Conservation (phyloP, 2,888 invertebrate species). For the Phaedon cochleariae region DNA sequence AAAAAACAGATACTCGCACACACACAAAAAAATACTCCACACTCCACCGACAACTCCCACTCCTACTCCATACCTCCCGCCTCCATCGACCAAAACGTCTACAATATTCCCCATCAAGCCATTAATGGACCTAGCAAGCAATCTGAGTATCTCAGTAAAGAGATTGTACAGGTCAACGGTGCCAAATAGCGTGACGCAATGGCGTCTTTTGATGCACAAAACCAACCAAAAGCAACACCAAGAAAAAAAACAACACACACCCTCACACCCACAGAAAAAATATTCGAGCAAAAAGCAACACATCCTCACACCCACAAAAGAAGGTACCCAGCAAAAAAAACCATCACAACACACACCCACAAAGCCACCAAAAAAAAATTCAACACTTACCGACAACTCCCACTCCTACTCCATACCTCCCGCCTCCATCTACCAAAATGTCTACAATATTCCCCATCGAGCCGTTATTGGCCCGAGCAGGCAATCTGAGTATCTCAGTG, state of each 20-base stretch:
- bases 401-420: conserved; percentile 45
- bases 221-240: too few species aligned
- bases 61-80: conserved; percentile 44
- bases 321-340: too few species aligned
- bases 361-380: too few species aligned
- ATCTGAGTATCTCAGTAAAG: conserved; percentile 68
- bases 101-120: conserved; percentile 62
- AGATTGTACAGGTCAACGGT: conserved; percentile 73
- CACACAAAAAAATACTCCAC: too few species aligned
- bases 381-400: conserved; percentile 51
- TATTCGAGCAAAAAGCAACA: too few species aligned
- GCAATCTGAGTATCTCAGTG: conserved; percentile 67
- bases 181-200: conserved; percentile 67
- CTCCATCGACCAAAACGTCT: conserved; percentile 55
- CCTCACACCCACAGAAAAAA: too few species aligned
- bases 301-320: too few species aligned
- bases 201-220: too few species aligned
- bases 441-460: conserved; percentile 59
- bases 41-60: conserved; percentile 50
- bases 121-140: conserved; percentile 64
- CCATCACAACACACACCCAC: too few species aligned
- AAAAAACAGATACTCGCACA: too few species aligned
- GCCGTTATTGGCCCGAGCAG: conserved; percentile 65
- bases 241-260: too few species aligned
- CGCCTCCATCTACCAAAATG: conserved; percentile 53